A percentile compares a stretch with the other conserved stretches of the same genome.
Conservation (phyloP, 2,113 vertebrate genomes). For the Syngnathus typhle region DNA sequence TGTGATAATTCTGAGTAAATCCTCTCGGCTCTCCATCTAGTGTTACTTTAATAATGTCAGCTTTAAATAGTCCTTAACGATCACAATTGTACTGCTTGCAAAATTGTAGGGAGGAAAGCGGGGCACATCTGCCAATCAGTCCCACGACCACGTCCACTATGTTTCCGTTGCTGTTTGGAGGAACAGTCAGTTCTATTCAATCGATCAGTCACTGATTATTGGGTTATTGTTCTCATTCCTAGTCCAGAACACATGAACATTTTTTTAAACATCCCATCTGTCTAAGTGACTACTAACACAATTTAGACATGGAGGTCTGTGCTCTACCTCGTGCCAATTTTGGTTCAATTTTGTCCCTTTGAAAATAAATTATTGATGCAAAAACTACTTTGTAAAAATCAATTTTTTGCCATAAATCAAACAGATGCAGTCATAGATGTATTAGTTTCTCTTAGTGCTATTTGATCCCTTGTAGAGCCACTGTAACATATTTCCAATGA, state of each 20-base stretch:
- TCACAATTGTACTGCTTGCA: not conserved
- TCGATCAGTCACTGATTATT: not conserved
- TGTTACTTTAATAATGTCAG: not conserved
- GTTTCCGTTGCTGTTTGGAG: not conserved
- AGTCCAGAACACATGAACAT: not conserved
- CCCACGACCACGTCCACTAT: not conserved
- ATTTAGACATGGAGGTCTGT: not conserved
- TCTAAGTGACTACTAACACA: not conserved
- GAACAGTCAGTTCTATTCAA: not conserved
- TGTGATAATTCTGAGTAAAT: constrained; percentile 12
- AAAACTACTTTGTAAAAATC: not conserved
- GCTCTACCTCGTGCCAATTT: not conserved
- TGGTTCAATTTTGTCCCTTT: not conserved
- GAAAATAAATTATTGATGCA: not conserved
- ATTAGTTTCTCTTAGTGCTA: not conserved
- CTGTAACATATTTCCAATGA: constrained; percentile 2
- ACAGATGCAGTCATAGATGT: not conserved
- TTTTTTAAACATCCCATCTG: not conserved
- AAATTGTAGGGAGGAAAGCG: not conserved
- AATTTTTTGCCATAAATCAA: not conserved
- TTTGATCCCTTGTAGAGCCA: not conserved
- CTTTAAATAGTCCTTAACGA: not conserved
- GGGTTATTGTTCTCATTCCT: not conserved
- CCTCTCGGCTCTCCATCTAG: not conserved
- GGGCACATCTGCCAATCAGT: not conserved